These are phyloP conservation scores for Geotrupes spiniger DNA, from an alignment of 2,888 invertebrate species.

Conservation along the genomic window DNA sequence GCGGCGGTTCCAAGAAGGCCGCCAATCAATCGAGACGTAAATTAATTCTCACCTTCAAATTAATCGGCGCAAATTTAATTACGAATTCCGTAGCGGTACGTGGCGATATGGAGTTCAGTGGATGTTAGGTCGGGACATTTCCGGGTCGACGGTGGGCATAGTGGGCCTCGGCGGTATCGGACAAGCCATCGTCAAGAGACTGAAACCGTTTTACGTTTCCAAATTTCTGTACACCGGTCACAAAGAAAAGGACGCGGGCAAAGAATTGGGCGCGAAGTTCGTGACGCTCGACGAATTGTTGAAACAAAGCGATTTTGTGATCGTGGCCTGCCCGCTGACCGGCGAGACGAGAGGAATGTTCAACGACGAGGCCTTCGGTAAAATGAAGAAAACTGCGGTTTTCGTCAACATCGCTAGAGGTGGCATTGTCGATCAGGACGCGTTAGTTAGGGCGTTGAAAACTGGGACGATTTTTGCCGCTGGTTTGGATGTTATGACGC, in stretches of 20 bases:
- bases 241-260: slow-evolving; percentile 62
- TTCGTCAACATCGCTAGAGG: slow-evolving; percentile 77
- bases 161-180: slow-evolving; percentile 82
- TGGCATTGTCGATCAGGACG: slow-evolving; percentile 78
- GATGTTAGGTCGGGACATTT: slow-evolving; percentile 76
- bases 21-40: slow-evolving; percentile 61
- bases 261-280: slow-evolving; percentile 59
- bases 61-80: neutral
- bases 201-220: slow-evolving; percentile 70
- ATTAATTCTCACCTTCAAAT: neutral
- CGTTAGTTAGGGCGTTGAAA: slow-evolving; percentile 74
- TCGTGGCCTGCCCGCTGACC: slow-evolving; percentile 67
- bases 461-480: slow-evolving; percentile 77
- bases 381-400: slow-evolving; percentile 75
- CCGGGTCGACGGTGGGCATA: slow-evolving; percentile 76
- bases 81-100: slow-evolving; percentile 19
- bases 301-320: slow-evolving; percentile 70
- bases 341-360: slow-evolving; percentile 69
- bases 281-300: slow-evolving; percentile 63
- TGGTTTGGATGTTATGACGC: slow-evolving; percentile 87
- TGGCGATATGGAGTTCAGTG: slow-evolving; percentile 62
- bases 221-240: slow-evolving; percentile 74
- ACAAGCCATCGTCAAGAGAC: slow-evolving; percentile 67
- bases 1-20: slow-evolving; percentile 74
- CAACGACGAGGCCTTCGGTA: slow-evolving; percentile 61